Conservation (phyloP, 2,113 vertebrate species). For the Scortum barcoo region DNA sequence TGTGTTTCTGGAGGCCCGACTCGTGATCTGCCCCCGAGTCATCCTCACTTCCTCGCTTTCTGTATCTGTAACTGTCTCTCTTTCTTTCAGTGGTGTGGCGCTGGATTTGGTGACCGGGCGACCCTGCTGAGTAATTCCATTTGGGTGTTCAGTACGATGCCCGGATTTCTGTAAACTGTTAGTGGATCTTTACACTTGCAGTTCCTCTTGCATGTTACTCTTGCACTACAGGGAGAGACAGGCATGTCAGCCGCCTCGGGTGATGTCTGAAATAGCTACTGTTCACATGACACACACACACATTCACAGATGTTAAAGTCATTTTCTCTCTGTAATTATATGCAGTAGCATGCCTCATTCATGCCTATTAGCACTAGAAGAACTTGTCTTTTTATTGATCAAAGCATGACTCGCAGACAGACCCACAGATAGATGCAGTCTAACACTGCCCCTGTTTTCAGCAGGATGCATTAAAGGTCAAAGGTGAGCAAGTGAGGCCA, state of each 20-base stretch:
- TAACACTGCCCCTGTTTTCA: conserved; percentile 27
- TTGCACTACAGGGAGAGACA: not conserved
- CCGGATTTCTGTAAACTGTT: conserved; percentile 29
- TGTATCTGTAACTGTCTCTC: not conserved
- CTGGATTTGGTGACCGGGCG: conserved; percentile 8
- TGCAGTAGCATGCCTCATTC: conserved; percentile 1
- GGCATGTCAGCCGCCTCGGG: conserved; percentile 30
- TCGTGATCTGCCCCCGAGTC: not conserved
- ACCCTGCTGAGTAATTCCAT: conserved; percentile 25
- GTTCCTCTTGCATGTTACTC: conserved; percentile 26
- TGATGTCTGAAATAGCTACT: conserved; percentile 48
- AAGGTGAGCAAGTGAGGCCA: conserved; percentile 82
- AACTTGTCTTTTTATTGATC: not conserved
- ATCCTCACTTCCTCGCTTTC: not conserved
- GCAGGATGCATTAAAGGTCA: conserved; percentile 86
- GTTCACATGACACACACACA: conserved; percentile 35
- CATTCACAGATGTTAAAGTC: conserved; percentile 26
- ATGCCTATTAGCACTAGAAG: not conserved
- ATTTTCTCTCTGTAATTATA: conserved; percentile 7
- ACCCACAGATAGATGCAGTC: not conserved
- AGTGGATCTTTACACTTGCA: conserved; percentile 8
- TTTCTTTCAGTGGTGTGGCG: not conserved
- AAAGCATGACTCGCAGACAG: not conserved
- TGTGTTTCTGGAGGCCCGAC: not conserved
- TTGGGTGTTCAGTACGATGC: conserved; percentile 39